phyloP scores from a whole-genome alignment of 1,140 invertebrate genomes.

The Bombus consobrinus region DNA sequence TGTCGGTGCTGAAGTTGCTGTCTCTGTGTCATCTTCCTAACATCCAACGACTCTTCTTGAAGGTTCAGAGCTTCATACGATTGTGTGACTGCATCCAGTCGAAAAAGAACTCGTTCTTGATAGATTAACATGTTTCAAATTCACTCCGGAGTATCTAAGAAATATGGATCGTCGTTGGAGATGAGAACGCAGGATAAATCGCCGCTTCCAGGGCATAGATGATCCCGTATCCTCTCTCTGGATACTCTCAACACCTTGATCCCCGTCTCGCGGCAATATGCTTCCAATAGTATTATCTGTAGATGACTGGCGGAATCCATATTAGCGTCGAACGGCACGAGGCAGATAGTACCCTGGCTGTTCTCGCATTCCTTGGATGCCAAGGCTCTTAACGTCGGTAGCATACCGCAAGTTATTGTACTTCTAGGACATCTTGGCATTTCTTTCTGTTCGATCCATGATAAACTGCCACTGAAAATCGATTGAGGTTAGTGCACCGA shows the following conservation, averaged over 20 bases:
- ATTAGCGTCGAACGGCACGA: conserved; percentile 72
- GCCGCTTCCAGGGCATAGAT: conserved; percentile 66
- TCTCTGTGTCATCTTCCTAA: neutral
- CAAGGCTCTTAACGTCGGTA: conserved; percentile 73
- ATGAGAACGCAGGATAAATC: conserved; percentile 73
- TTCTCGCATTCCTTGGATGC: conserved; percentile 70
- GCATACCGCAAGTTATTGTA: conserved; percentile 74
- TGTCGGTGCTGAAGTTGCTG: neutral
- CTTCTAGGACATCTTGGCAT: conserved; percentile 50
- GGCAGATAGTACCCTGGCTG: conserved; percentile 68
- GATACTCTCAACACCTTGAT: conserved; percentile 73
- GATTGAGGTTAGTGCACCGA: conserved; percentile 9
- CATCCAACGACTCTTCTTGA: neutral
- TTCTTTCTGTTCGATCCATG: conserved; percentile 58
- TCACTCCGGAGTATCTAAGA: conserved; percentile 71
- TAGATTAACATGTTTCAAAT: neutral
- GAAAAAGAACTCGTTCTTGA: neutral
- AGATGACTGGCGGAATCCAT: conserved; percentile 77
- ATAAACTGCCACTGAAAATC: conserved; percentile 53
- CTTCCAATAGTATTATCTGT: conserved; percentile 74
- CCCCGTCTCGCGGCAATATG: conserved; percentile 76
- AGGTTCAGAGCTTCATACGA: neutral
- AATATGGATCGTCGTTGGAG: conserved; percentile 61
- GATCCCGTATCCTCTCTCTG: conserved; percentile 63
- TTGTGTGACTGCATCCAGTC: conserved; percentile 24